Evolutionary conservation across 2,113 vertebrate genomes (phyloP).

Genomic region (Turnix velox): DNA sequence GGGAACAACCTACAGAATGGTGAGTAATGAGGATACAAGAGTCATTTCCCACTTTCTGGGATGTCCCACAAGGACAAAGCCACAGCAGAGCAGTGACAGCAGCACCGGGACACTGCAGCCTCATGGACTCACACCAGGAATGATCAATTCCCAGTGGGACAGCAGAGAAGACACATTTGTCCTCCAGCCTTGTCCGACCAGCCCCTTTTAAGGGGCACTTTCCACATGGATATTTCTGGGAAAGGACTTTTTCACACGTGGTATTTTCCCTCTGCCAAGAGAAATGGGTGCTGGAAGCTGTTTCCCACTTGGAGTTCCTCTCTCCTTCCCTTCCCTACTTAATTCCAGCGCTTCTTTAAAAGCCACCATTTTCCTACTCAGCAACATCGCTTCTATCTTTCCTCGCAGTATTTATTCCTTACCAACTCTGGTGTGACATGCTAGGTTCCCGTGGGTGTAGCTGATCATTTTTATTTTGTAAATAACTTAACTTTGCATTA

Average conservation of each 20-base stretch:
- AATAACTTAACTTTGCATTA: constrained; percentile 80
- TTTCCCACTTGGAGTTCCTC: neutral
- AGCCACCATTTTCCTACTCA: constrained; percentile 22
- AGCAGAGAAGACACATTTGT: rapidly evolving
- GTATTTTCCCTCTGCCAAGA: neutral
- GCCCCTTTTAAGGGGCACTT: neutral
- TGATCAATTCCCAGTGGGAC: rapidly evolving
- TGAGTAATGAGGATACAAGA: neutral
- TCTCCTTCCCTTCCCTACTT: neutral
- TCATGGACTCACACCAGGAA: neutral
- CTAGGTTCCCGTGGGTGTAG: constrained; percentile 71
- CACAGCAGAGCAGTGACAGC: neutral
- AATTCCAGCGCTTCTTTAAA: constrained; percentile 21
- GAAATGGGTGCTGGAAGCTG: neutral
- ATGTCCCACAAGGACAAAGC: rapidly evolving
- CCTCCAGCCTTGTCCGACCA: neutral
- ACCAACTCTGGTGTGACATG: constrained; percentile 48
- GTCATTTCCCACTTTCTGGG: neutral
- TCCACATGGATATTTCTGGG: neutral
- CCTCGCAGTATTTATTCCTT: constrained; percentile 73
- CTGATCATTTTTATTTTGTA: constrained; percentile 78
- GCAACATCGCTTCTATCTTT: constrained; percentile 47
- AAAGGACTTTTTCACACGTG: rapidly evolving
- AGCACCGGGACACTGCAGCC: rapidly evolving
- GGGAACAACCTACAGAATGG: rapidly evolving